phyloP scores from a whole-genome alignment of 2,888 invertebrate species.

The Perdita meconis region DNA sequence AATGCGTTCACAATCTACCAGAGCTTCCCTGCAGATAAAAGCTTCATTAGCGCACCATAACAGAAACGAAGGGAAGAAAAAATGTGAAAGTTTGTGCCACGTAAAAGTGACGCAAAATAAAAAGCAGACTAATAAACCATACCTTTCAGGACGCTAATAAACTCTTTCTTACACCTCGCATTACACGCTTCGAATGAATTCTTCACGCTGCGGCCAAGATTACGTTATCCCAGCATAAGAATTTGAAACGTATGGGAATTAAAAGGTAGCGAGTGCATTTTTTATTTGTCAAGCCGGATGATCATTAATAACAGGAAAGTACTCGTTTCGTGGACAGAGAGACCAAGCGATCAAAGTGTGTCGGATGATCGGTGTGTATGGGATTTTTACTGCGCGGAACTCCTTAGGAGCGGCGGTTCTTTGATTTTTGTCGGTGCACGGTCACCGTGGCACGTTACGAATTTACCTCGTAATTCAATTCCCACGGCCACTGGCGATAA shows the following conservation, averaged over 20 bases:
- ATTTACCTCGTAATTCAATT: slow-evolving; percentile 82
- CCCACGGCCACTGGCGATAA: slow-evolving; percentile 82
- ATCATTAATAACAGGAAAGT: slow-evolving; percentile 33
- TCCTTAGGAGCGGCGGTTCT: slow-evolving; percentile 39
- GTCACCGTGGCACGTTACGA: slow-evolving; percentile 69
- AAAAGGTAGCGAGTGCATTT: slow-evolving; percentile 20
- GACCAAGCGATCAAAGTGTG: slow-evolving; percentile 47
- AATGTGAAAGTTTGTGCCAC: too few species aligned
- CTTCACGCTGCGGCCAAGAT: not conserved
- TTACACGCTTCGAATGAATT: slow-evolving; percentile 18
- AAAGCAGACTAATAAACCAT: too few species aligned
- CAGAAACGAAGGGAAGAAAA: too few species aligned
- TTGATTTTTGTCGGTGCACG: slow-evolving; percentile 60
- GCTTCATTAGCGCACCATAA: too few species aligned
- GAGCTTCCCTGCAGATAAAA: too few species aligned
- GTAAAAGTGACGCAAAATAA: too few species aligned
- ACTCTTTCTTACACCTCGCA: too few species aligned
- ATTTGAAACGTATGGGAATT: slow-evolving; percentile 4
- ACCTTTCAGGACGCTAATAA: too few species aligned
- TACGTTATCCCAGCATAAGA: not conserved
- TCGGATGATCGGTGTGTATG: slow-evolving; percentile 38
- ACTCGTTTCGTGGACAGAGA: not conserved
- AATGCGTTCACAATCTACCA: too few species aligned
- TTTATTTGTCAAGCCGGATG: not conserved
- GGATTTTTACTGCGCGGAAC: slow-evolving; percentile 27